Base-by-base conservation (phyloP, 2,113 vertebrate genomes). In the Psephotus haematonotus region DNA sequence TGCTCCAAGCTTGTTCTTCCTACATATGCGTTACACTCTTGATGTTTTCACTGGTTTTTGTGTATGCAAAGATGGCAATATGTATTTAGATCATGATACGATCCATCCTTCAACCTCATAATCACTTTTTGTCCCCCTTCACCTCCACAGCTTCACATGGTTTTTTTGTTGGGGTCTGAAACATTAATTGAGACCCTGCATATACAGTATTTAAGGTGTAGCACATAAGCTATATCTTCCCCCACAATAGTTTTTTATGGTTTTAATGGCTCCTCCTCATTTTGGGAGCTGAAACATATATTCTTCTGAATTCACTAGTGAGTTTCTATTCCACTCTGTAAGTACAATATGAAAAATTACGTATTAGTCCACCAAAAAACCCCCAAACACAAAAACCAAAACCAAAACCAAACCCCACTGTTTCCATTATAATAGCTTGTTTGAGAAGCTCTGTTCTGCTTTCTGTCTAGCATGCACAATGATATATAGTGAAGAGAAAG, bases 391-490 rank as follows among this genome's bases (percentile, higher is more conserved):
- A 29, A 28, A 43, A 16, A 11, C 18, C 11, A 14, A 60, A 9
- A 10, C 1, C 1, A 33, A 55, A 8, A 19, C 57, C 57, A 59
- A 62, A 39, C 31, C 7, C 35, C 33, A 4, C 12, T 20, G 19
- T 39, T 85, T n/a, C 74, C 23, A 17, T 39, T 15, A 25, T 11
- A 47, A 35, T 1, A 10, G 31, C 8, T 43, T 71, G 3, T 13
- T 17, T 1, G 28, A 60, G 31, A 35, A 44, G 31, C 19, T n/a
- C 1, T 20, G 9, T 31, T 23, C 35, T 8, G 41, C 39, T 25
- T 9, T 3, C 14, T 19, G 17, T 13, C 25, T 41, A 17, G 22
- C 19, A 12, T 0, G 1, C n/a, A 2, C 14, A 16, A 47, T 0
- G 13, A 74, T 63, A n/a, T 50, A 27, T 4, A 71, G 44, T 25